Evolutionary conservation across 2,113 vertebrate species (phyloP), one percentile per base, ranked within the genome.

Genomic region (Arothron firmamentum): DNA sequence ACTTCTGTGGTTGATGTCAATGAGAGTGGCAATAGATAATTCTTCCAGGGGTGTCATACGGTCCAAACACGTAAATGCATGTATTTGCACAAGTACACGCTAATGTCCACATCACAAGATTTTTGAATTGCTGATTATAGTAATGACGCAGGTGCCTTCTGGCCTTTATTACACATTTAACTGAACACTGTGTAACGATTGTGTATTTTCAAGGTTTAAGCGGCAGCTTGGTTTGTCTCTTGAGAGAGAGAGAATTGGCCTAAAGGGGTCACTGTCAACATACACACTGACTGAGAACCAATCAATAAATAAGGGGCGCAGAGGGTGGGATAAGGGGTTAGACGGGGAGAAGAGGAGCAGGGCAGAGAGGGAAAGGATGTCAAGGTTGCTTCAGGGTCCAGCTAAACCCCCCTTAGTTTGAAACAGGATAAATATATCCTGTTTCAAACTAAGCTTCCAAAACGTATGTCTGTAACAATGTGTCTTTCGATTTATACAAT

Each of bases 181-280:
- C 6, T 43, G 4, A 19, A 20, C 51, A 62, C 59, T 51, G 23
- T 21, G 23, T 62, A 42, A 49, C 16, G 17, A 20, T 56, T 63
- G 55, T 74, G 51, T 57, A 21, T 62, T 80, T 45, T 59, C 58
- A 52, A 56, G 41, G 53, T 52, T 45, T 60, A 28, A 15, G 11
- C 67, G 53, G 57, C 59, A 73, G 64, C 6, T 2, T 1, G 48
- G 60, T 72, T 74, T 57, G 55, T 68, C 61, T 65, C 59, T 41
- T 17, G 52, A 63, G 67, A 78, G 56, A 78, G 56, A 74, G 45
- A 68, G 56, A 76, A 81, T 65, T 77, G 85, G 65, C 77, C 85
- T 86, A 77, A 81, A 87, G 87, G 81, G 84, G 85, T 86, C 85
- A 86, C 79, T 87, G 75, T 85, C 72, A 86, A 87, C 87, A 86